Evolutionary conservation across 2,113 vertebrate species (phyloP), one percentile per base, ranked within the genome.

Genomic region (Australoheros scitulus): DNA sequence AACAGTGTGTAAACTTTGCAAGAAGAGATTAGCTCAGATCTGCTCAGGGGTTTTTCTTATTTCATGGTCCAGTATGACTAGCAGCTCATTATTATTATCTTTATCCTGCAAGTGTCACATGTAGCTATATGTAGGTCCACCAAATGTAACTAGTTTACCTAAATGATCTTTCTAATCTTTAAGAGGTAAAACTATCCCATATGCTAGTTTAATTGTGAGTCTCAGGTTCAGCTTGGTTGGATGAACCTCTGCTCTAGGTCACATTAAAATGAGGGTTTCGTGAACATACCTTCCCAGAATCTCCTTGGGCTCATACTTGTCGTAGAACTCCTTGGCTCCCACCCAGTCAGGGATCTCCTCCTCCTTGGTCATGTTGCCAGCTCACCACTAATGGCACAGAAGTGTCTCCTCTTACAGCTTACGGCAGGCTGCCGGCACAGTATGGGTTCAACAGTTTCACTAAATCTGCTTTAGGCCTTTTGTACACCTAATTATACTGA

Each of bases 261-360:
- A 72, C 68, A 2, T 72, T 55, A 72, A 4, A 0, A 55, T 2
- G 11, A 52, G 1, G 11, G 47, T 26, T 61, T 38, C 1, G 4
- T 26, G 9, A 78, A 85, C 85, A 17, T 93, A 96, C 96, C 96
- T 95, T 92, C 95, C 94, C 57, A 96, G 93, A 83, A 99, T 87
- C 91, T 99, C 98, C 92, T 99, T 99, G 0, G 98, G 95, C 13
- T 99, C 98, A 76, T 99, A 99, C 86, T 98, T 99, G 82, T 97
- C 96, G 7, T 99, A 99, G 83, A 99, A 99, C 81, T 97, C 96
- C 89, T 97, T 94, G 47, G 98, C 96, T 3, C 97, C 96, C 61
- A 95, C 94, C 90, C 95, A 97, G 87, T 98, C 98, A 0, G 97
- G 97, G 82, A 97, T 93, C 1, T 97, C 96, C 24, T 98, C 97